Conservation (phyloP, 2,113 vertebrate genomes). For the Oreocharis arfaki region DNA sequence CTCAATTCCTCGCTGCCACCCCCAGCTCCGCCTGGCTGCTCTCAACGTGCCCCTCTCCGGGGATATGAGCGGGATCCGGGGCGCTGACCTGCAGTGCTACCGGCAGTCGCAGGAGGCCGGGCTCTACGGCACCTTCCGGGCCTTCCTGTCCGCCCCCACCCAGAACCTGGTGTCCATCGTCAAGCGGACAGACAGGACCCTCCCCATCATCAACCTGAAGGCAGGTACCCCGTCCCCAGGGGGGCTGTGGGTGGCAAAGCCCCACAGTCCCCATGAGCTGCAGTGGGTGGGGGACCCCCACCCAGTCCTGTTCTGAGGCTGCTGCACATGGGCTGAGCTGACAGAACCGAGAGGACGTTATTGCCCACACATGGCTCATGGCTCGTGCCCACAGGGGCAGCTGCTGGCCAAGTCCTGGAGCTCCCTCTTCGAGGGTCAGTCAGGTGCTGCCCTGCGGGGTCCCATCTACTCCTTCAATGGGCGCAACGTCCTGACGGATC, state of each 20-base stretch:
- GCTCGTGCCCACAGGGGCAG: slow-evolving; percentile 24
- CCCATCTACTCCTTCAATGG: slow-evolving; percentile 56
- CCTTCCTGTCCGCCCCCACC: slow-evolving; percentile 41
- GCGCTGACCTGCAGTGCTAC: slow-evolving; percentile 64
- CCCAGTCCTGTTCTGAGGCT: fast-evolving
- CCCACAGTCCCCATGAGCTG: fast-evolving
- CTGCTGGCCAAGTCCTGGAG: slow-evolving; percentile 55
- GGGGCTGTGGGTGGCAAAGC: neutral
- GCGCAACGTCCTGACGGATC: neutral
- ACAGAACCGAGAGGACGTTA: fast-evolving
- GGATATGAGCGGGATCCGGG: slow-evolving; percentile 47
- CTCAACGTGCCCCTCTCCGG: slow-evolving; percentile 41
- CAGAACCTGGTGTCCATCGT: slow-evolving; percentile 53
- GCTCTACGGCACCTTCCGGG: slow-evolving; percentile 63
- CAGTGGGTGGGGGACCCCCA: fast-evolving
- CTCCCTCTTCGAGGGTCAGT: slow-evolving; percentile 29
- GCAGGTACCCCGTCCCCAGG: neutral
- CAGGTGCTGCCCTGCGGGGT: neutral
- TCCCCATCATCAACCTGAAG: slow-evolving; percentile 67
- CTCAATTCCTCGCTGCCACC: neutral
- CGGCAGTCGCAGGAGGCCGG: slow-evolving; percentile 60
- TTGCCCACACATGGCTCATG: neutral
- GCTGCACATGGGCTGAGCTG: fast-evolving
- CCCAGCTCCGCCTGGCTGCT: slow-evolving; percentile 57
- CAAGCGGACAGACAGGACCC: slow-evolving; percentile 46